A percentile compares a stretch with the other conserved stretches of the same genome.
phyloP scores from a whole-genome alignment of 2,113 vertebrate species.

The Amphiprion ocellaris region DNA sequence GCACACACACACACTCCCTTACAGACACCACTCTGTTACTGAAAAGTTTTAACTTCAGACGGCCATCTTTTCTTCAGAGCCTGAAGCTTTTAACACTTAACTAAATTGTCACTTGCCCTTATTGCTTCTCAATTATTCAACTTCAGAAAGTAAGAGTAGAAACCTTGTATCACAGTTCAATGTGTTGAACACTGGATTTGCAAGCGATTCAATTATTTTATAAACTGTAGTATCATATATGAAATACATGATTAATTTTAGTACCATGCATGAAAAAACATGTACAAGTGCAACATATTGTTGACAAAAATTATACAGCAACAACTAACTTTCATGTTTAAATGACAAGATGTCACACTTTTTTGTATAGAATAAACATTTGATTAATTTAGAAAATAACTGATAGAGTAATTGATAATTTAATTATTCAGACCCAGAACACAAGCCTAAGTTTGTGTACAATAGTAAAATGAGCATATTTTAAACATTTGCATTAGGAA shows the following conservation, averaged over 20 bases:
- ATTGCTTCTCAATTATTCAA: conserved; percentile 35
- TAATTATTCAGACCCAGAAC: neutral
- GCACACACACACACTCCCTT: conserved; percentile 47
- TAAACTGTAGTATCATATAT: neutral
- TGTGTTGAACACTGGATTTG: neutral
- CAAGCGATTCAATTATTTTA: neutral
- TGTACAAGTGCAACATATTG: too few species aligned
- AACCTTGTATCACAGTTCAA: neutral
- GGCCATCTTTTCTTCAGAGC: conserved; percentile 47
- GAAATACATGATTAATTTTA: neutral
- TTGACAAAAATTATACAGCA: neutral
- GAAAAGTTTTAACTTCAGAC: conserved; percentile 68
- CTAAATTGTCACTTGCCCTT: conserved; percentile 13
- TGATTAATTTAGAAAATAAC: too few species aligned
- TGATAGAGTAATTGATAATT: neutral
- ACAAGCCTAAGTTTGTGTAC: neutral
- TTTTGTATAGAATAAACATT: too few species aligned
- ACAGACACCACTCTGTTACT: conserved; percentile 60
- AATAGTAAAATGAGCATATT: neutral
- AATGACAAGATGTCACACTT: too few species aligned
- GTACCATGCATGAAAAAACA: neutral
- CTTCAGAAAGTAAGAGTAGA: conserved; percentile 38
- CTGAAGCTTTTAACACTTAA: conserved; percentile 48
- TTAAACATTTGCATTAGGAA: neutral
- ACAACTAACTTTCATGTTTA: too few species aligned